phyloP scores from a whole-genome alignment of 2,888 invertebrate genomes.

The Acleris cristana region DNA sequence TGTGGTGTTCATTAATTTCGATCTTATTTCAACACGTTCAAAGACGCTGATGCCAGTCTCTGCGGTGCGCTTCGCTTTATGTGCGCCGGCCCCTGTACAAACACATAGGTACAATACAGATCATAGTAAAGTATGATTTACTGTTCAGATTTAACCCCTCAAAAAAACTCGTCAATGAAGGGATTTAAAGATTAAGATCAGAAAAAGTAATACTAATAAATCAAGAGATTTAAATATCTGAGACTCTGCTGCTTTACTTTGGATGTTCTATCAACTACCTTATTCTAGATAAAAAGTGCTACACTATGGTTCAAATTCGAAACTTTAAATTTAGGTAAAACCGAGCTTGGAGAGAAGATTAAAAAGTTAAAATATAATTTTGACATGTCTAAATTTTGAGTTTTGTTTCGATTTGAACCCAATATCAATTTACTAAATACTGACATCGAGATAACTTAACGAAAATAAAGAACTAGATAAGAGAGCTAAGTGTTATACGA shows the following conservation, averaged over 20 bases:
- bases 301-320: not conserved
- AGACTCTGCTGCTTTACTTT: slow-evolving; percentile 27
- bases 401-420: not conserved
- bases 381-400: no score
- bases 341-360: no score
- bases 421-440: slow-evolving; percentile 21
- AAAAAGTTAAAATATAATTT: no score
- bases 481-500: slow-evolving; percentile 51
- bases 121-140: no score
- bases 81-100: no score
- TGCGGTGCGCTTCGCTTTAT: no score
- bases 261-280: slow-evolving; percentile 13
- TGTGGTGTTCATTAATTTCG: no score
- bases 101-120: no score
- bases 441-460: slow-evolving; percentile 20
- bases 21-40: no score
- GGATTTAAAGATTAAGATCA: slow-evolving; percentile 3
- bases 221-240: slow-evolving; percentile 7
- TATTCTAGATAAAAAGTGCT: slow-evolving; percentile 10
- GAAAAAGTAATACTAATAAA: not conserved
- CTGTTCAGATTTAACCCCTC: slow-evolving; percentile 6
- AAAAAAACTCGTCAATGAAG: not conserved
- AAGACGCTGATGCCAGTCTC: no score
- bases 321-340: no score
- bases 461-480: slow-evolving; percentile 34